A percentile compares a stretch with the other conserved stretches of the same genome.
These are phyloP conservation scores for Fistularia commersonii DNA, from an alignment of 2,797 vertebrate species.

Conservation along the genomic window DNA sequence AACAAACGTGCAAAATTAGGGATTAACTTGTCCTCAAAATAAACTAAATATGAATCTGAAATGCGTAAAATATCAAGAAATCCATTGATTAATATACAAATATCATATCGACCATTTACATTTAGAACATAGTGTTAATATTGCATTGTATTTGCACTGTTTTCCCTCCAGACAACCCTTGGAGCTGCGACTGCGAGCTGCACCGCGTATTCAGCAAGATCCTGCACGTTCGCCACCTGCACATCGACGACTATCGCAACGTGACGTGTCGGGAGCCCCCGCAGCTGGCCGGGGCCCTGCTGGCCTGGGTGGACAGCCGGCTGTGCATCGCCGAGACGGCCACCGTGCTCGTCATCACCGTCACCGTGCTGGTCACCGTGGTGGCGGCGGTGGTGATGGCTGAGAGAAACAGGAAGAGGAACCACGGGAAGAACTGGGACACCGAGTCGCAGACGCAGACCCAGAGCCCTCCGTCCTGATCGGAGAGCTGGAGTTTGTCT, in stretches of 20 bases:
- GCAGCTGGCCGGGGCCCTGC: constrained; percentile 57
- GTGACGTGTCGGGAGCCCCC: constrained; percentile 68
- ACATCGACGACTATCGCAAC: constrained; percentile 72
- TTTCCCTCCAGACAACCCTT: constrained; percentile 60
- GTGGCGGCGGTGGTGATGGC: constrained; percentile 74
- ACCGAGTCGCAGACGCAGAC: too few relatives aligned
- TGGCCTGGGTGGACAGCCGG: constrained; percentile 71
- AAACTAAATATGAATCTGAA: too few relatives aligned
- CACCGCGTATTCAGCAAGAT: constrained; percentile 77
- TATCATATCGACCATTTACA: background rate
- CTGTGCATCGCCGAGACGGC: constrained; percentile 75
- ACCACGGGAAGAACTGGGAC: constrained; percentile 57
- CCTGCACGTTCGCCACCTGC: constrained; percentile 69
- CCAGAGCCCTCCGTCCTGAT: too few relatives aligned
- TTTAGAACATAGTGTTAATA: background rate
- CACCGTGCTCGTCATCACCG: constrained; percentile 71
- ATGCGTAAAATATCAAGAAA: too few relatives aligned
- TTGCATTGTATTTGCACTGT: background rate
- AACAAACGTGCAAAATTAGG: too few relatives aligned
- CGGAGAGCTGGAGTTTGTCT: too few relatives aligned
- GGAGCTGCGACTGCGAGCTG: constrained; percentile 77
- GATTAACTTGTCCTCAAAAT: too few relatives aligned
- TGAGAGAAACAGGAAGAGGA: constrained; percentile 71
- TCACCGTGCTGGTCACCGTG: constrained; percentile 72
- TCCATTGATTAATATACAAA: too few relatives aligned